Conservation (phyloP, 2,797 vertebrate species). For the Thunnus albacares region DNA sequence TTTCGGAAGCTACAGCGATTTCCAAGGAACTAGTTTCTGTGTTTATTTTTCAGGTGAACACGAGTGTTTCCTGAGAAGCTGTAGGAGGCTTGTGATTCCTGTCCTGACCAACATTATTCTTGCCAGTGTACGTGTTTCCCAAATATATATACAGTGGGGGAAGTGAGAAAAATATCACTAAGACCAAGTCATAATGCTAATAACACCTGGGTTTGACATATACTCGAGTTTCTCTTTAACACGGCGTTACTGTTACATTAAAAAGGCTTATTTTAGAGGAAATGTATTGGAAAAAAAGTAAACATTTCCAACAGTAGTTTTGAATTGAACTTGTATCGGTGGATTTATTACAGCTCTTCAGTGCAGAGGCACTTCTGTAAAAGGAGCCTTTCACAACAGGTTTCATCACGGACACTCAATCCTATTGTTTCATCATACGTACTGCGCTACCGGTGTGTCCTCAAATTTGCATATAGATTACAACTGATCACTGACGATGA, state of each 20-base stretch:
- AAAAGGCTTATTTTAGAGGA: background rate
- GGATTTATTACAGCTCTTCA: background rate
- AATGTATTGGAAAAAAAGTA: background rate
- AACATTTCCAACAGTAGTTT: background rate
- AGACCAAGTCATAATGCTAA: background rate
- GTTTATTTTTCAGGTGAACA: background rate
- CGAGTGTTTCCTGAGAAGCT: constrained; percentile 15
- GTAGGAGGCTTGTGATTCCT: background rate
- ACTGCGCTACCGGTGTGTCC: background rate
- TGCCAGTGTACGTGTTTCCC: background rate
- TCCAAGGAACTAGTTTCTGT: background rate
- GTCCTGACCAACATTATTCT: background rate
- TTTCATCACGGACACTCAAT: constrained; percentile 26
- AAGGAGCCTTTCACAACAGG: constrained; percentile 31
- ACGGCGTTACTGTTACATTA: background rate
- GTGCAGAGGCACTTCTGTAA: constrained; percentile 23
- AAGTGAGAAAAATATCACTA: background rate
- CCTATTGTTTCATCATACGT: constrained; percentile 29
- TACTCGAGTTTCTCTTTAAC: background rate
- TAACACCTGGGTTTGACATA: background rate
- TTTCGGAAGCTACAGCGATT: background rate
- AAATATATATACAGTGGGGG: constrained; percentile 1
- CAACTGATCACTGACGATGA: constrained; percentile 27
- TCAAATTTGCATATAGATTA: constrained; percentile 65
- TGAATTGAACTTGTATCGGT: background rate